A percentile compares a stretch with the other conserved stretches of the same genome.
Conservation (phyloP, 2,113 vertebrate species). For the Micromys minutus region DNA sequence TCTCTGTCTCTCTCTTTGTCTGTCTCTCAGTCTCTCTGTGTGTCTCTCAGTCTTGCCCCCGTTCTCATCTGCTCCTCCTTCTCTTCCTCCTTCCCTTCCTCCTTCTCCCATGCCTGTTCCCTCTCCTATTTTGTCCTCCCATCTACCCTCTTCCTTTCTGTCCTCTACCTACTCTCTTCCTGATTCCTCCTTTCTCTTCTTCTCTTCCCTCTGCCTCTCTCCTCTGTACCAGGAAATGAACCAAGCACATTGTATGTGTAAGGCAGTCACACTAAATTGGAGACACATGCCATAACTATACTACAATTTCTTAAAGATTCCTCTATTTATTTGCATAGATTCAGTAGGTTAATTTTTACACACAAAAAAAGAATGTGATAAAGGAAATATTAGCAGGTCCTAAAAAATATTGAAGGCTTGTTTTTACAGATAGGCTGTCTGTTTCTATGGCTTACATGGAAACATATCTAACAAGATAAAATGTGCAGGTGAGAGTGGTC, state of each 20-base stretch:
- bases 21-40: not conserved
- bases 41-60: not conserved
- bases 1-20: too few species aligned
- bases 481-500: not conserved
- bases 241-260: not conserved
- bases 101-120: too few species aligned
- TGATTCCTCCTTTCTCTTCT: not conserved
- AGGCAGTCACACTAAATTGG: not conserved
- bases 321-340: not conserved
- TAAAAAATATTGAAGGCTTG: not conserved
- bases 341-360: not conserved
- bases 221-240: not conserved
- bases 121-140: not conserved
- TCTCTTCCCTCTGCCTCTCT: not conserved
- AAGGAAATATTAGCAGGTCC: not conserved
- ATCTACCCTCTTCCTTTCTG: not conserved
- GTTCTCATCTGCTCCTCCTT: not conserved
- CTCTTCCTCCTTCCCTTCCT: not conserved
- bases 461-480: not conserved
- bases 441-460: not conserved
- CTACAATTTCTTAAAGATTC: not conserved
- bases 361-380: not conserved
- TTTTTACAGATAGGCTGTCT: not conserved
- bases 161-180: not conserved
- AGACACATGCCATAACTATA: not conserved